Percentiles rank a stretch among this genome's conserved stretches.
These are phyloP conservation scores for Ennomos fuscantarius DNA, from an alignment of 2,888 invertebrate genomes.

Conservation along the genomic window DNA sequence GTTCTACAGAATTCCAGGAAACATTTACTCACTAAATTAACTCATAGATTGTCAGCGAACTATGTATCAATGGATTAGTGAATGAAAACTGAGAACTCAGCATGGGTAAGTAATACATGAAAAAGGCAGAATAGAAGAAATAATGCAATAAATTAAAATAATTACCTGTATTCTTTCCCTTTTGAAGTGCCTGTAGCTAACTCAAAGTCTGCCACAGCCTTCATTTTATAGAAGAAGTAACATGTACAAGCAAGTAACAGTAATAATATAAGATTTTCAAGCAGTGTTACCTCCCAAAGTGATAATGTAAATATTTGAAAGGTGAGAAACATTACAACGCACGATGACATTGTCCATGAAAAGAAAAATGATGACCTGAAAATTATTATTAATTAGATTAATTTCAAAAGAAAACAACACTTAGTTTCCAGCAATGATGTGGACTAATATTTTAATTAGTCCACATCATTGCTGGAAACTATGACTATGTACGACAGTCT, in stretches of 20 bases:
- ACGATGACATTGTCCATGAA: constrained; percentile 90
- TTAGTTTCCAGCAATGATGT: too few relatives aligned
- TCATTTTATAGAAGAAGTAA: constrained; percentile 77
- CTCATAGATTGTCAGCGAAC: too few relatives aligned
- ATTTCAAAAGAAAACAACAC: neutral
- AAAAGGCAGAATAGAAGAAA: too few relatives aligned
- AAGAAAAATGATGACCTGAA: constrained; percentile 90
- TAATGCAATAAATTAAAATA: too few relatives aligned
- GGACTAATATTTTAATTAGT: too few relatives aligned
- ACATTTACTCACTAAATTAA: too few relatives aligned
- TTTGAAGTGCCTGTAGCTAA: constrained; percentile 71
- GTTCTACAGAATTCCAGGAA: too few relatives aligned
- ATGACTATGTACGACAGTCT: too few relatives aligned
- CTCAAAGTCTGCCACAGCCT: constrained; percentile 72
- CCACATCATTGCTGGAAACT: too few relatives aligned
- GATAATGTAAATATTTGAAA: constrained; percentile 90
- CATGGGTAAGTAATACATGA: too few relatives aligned
- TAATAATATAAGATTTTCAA: constrained; percentile 74
- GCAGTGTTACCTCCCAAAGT: constrained; percentile 87
- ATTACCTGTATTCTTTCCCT: constrained; percentile 77
- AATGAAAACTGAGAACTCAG: too few relatives aligned
- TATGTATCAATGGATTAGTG: too few relatives aligned
- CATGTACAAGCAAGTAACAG: constrained; percentile 65
- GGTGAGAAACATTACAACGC: constrained; percentile 87
- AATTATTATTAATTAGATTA: constrained; percentile 27